phyloP scores from a whole-genome alignment of 2,888 invertebrate species.

The Lordiphosa andalusiaca region DNA sequence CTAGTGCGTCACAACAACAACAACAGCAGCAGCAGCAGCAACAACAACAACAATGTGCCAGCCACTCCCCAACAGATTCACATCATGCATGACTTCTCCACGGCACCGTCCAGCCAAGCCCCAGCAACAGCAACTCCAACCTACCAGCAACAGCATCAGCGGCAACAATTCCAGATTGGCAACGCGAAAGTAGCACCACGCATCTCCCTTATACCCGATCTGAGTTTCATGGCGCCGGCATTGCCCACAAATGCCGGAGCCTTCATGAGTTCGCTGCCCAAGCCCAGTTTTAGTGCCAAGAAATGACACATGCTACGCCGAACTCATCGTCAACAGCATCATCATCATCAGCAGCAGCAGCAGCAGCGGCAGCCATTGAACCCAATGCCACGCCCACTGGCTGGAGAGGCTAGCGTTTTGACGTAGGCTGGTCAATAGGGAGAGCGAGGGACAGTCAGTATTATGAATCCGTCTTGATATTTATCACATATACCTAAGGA shows the following conservation, averaged over 20 bases:
- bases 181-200: constrained; percentile 79
- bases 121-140: constrained; percentile 29
- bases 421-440: constrained; percentile 36
- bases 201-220: constrained; percentile 82
- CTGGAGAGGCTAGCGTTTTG: constrained; percentile 48
- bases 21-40: constrained; percentile 31
- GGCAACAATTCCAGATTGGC: constrained; percentile 71
- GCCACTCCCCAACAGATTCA: constrained; percentile 73
- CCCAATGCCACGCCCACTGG: constrained; percentile 35
- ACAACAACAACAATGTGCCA: constrained; percentile 48
- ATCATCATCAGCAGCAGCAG: constrained; percentile 24
- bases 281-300: constrained; percentile 75
- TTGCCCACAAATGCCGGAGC: constrained; percentile 78
- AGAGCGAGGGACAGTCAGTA: constrained; percentile 49
- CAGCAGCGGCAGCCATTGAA: constrained; percentile 25
- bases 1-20: constrained; percentile 50
- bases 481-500: constrained; percentile 34
- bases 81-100: constrained; percentile 78
- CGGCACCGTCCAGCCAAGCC: constrained; percentile 47
- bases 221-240: constrained; percentile 82
- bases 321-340: constrained; percentile 25
- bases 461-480: constrained; percentile 71
- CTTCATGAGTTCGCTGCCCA: constrained; percentile 77
- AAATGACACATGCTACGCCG: constrained; percentile 79
- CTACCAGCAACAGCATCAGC: constrained; percentile 52